Evolutionary conservation across 2,113 vertebrate species (phyloP).

Genomic region (Entomyzon cyanotis): DNA sequence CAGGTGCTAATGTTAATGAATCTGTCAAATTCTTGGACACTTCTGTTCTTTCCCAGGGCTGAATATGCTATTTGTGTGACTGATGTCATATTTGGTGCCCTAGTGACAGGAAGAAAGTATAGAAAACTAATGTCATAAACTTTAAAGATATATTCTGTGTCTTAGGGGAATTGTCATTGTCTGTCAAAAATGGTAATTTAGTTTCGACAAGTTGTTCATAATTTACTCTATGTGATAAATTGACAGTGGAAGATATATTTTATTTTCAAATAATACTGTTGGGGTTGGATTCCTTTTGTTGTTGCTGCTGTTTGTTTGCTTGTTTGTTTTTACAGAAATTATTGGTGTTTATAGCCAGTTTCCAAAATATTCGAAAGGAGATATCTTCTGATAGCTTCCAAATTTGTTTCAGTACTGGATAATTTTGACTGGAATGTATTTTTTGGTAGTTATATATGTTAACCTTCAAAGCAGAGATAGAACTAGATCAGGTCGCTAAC

Average conservation of each 20-base stretch:
- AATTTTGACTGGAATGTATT: neutral
- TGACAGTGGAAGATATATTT: neutral
- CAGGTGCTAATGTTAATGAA: neutral
- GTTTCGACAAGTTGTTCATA: neutral
- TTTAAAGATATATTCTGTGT: neutral
- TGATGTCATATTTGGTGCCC: neutral
- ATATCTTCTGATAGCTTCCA: neutral
- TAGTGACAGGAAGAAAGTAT: neutral
- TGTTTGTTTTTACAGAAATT: neutral
- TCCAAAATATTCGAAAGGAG: neutral
- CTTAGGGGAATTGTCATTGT: neutral
- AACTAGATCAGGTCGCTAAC: neutral
- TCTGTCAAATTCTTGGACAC: neutral
- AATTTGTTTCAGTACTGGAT: neutral
- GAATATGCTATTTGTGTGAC: neutral
- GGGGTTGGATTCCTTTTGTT: neutral
- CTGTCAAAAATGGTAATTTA: neutral
- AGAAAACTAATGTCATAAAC: neutral
- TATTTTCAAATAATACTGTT: neutral
- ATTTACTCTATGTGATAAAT: neutral
- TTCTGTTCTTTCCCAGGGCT: neutral
- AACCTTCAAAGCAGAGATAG: neutral
- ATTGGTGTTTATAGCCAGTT: neutral
- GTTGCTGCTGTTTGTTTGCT: neutral
- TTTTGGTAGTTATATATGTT: neutral